These are phyloP conservation scores for Lanistes nyassanus DNA, from an alignment of 1,140 invertebrate species.

Conservation along the genomic window DNA sequence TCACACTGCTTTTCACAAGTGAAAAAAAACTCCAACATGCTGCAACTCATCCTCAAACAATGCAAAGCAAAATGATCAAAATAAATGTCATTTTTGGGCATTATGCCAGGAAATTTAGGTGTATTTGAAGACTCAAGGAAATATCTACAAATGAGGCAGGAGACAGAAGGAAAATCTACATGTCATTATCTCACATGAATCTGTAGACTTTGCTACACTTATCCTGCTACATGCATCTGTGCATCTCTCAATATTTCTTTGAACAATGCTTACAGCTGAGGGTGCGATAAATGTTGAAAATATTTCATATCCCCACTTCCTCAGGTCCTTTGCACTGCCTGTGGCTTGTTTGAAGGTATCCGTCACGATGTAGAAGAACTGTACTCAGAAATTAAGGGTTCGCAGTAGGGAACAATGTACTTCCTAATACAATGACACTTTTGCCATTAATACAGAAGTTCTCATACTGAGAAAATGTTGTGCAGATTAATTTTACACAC, in stretches of 20 bases:
- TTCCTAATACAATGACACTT: neutral
- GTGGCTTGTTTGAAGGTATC: conserved; percentile 85
- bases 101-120: no score
- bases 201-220: neutral
- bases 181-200: no score
- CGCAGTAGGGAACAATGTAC: neutral
- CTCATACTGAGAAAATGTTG: no score
- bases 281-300: conserved; percentile 95
- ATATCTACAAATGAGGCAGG: no score
- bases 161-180: no score
- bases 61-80: no score
- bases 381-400: conserved; percentile 22
- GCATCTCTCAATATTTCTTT: conserved; percentile 6
- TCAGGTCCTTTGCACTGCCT: conserved; percentile 87
- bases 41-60: no score
- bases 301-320: conserved; percentile 98
- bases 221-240: neutral
- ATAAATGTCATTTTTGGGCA: no score
- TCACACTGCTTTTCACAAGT: no score
- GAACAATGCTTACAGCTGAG: conserved; percentile 77
- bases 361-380: conserved; percentile 90
- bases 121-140: no score
- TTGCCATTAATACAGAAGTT: neutral
- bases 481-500: no score
- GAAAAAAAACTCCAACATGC: no score